Evolutionary conservation across 2,797 vertebrate species (phyloP).

Genomic region (Tamandua tetradactyla): DNA sequence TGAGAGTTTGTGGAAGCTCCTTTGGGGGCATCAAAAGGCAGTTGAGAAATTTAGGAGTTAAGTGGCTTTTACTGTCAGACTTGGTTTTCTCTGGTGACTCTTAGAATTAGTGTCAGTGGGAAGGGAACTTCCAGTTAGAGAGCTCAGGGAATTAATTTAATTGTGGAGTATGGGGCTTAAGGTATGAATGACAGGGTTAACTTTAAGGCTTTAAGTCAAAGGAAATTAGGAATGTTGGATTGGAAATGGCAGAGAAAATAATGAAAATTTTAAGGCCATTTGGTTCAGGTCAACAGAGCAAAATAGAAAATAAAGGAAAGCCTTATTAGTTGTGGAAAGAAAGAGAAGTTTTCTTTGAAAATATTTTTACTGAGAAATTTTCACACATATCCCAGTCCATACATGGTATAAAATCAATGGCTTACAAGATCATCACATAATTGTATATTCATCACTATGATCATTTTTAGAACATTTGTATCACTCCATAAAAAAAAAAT

Average conservation of each 20-base stretch:
- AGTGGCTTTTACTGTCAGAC: slow-evolving; percentile 19
- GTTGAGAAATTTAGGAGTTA: not conserved
- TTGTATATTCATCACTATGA: too few species aligned
- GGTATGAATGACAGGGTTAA: slow-evolving; percentile 5
- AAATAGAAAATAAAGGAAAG: not conserved
- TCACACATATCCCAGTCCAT: too few species aligned
- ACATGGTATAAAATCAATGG: too few species aligned
- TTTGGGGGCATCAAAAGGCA: not conserved
- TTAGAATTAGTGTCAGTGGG: not conserved
- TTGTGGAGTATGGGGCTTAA: not conserved
- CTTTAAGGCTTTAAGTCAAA: slow-evolving; percentile 37
- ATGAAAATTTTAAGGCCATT: not conserved
- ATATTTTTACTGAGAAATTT: too few species aligned
- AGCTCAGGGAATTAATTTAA: not conserved
- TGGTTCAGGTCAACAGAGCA: not conserved
- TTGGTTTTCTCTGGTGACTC: slow-evolving; percentile 14
- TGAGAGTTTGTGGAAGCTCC: not conserved
- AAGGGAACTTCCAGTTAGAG: not conserved
- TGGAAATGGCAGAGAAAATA: not conserved
- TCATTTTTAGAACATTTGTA: too few species aligned
- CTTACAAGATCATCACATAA: too few species aligned
- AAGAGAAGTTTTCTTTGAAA: not conserved
- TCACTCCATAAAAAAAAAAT: too few species aligned
- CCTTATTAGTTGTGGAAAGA: not conserved
- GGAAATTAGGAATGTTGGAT: not conserved